A percentile compares a stretch with the other conserved stretches of the same genome.
These are phyloP conservation scores for Ammodytes marinus DNA, from an alignment of 2,113 vertebrate genomes.

Conservation along the genomic window DNA sequence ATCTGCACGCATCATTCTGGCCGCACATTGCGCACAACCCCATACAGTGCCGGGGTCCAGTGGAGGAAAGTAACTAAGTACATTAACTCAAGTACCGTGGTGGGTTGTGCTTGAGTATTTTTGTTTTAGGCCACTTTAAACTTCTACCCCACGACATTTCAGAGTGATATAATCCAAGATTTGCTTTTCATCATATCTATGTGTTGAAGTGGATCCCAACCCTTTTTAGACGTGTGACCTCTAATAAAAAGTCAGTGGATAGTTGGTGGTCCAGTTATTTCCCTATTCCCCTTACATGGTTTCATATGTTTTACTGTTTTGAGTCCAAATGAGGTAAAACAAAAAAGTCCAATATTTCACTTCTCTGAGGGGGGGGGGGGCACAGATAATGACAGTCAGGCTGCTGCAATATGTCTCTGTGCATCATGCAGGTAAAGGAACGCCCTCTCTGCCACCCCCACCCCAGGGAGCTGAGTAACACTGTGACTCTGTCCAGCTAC, in stretches of 20 bases:
- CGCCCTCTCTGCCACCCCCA: background rate
- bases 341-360: background rate
- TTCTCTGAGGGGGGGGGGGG: slow-evolving; percentile 5
- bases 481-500: slow-evolving; percentile 55
- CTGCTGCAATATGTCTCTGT: slow-evolving; percentile 58
- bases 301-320: background rate
- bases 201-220: too few relatives aligned
- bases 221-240: background rate
- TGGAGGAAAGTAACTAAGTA: background rate
- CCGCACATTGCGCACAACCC: slow-evolving; percentile 18
- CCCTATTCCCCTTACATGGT: background rate
- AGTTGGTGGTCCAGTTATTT: background rate
- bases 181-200: too few relatives aligned
- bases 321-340: too few relatives aligned
- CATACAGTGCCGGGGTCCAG: background rate
- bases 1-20: slow-evolving; percentile 29
- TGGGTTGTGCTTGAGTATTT: background rate
- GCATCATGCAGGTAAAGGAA: slow-evolving; percentile 55
- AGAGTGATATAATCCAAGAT: background rate
- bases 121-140: background rate
- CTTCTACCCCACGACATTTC: background rate
- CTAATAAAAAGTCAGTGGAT: background rate
- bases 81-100: background rate
- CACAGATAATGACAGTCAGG: slow-evolving; percentile 51
- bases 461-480: slow-evolving; percentile 65